A percentile compares a stretch with the other conserved stretches of the same genome.
Evolutionary conservation across 2,113 vertebrate genomes (phyloP).

Genomic region (Neopipo cinnamomea): DNA sequence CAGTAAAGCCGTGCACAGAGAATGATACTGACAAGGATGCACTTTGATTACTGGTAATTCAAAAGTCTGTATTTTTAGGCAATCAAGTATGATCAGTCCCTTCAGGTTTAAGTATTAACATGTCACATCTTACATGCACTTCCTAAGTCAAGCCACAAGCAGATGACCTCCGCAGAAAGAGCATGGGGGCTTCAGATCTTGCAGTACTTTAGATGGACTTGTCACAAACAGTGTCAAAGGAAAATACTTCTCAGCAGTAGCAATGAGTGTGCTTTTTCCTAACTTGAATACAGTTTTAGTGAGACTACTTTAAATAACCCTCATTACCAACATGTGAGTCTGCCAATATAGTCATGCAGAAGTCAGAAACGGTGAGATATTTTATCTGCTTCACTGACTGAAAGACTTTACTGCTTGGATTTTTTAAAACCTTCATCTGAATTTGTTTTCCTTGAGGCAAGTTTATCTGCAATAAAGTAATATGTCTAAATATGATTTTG

Average conservation of each 20-base stretch:
- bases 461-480: background rate
- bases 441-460: background rate
- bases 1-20: background rate
- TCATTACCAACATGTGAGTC: background rate
- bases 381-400: background rate
- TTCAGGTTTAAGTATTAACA: constrained; percentile 11
- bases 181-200: background rate
- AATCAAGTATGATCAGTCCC: background rate
- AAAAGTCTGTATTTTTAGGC: constrained; percentile 9
- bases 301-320: background rate
- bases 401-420: background rate
- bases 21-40: constrained; percentile 6
- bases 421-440: background rate
- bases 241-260: background rate
- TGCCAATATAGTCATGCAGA: background rate
- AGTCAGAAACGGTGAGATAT: background rate
- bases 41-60: constrained; percentile 26
- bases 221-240: background rate
- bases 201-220: background rate
- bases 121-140: background rate
- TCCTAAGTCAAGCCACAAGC: background rate
- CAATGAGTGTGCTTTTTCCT: background rate
- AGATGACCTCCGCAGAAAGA: background rate
- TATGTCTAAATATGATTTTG: background rate
- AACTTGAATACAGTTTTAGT: background rate